These are phyloP conservation scores for Nibea albiflora DNA, from an alignment of 2,113 vertebrate genomes.

Conservation along the genomic window DNA sequence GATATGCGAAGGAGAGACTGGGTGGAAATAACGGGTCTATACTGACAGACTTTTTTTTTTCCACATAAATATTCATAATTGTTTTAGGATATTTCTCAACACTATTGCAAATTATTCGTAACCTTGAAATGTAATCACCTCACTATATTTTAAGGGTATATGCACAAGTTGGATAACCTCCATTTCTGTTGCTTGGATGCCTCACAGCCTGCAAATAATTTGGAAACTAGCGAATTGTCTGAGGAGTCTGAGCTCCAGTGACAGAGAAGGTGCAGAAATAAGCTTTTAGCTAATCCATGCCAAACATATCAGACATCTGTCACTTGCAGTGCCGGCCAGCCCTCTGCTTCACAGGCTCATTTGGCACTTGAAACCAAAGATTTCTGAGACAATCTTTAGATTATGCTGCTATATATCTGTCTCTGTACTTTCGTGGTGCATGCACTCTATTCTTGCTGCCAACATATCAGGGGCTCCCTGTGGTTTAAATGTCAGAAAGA, in stretches of 20 bases:
- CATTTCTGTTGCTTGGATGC: slow-evolving; percentile 53
- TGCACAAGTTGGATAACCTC: slow-evolving; percentile 52
- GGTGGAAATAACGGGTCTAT: neutral
- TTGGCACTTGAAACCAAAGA: slow-evolving; percentile 69
- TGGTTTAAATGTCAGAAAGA: slow-evolving; percentile 78
- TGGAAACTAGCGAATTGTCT: slow-evolving; percentile 67
- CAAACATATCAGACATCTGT: slow-evolving; percentile 84
- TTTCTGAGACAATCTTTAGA: slow-evolving; percentile 72
- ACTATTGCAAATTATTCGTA: slow-evolving; percentile 7
- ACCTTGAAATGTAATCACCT: slow-evolving; percentile 45
- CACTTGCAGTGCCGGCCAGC: slow-evolving; percentile 68
- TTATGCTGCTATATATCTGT: slow-evolving; percentile 58
- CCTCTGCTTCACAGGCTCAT: slow-evolving; percentile 66
- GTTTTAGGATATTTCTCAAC: slow-evolving; percentile 2
- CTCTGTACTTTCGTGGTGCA: slow-evolving; percentile 45
- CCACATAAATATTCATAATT: neutral
- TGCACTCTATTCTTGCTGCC: slow-evolving; percentile 50
- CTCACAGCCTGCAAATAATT: slow-evolving; percentile 64
- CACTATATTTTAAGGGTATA: slow-evolving; percentile 8
- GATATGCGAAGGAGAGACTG: neutral
- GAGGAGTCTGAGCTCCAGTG: slow-evolving; percentile 67
- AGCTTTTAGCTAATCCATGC: slow-evolving; percentile 78
- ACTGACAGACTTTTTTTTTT: slow-evolving; percentile 17
- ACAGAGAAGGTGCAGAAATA: slow-evolving; percentile 77
- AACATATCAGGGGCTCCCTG: slow-evolving; percentile 63